A percentile compares a stretch with the other conserved stretches of the same genome.
phyloP scores from a whole-genome alignment of 2,113 vertebrate genomes.

The Pygoscelis antarcticus region DNA sequence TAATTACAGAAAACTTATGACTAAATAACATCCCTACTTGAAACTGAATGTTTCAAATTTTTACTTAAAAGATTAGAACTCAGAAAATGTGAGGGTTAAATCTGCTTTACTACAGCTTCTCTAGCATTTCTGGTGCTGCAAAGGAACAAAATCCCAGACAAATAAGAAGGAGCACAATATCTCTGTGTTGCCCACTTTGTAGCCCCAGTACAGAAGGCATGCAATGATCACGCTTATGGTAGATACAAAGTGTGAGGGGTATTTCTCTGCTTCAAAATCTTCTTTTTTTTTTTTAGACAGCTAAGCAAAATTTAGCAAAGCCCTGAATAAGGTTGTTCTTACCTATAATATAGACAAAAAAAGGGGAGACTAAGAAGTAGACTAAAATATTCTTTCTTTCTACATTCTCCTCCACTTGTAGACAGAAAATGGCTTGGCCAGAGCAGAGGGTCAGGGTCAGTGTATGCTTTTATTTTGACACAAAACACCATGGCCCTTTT shows the following conservation, averaged over 20 bases:
- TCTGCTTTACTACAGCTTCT: background rate
- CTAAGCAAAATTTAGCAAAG: background rate
- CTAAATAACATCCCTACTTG: background rate
- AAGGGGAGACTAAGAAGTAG: background rate
- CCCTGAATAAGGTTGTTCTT: background rate
- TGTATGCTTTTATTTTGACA: slow-evolving; percentile 45
- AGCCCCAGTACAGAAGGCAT: background rate
- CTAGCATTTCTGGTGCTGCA: background rate
- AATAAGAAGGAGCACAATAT: background rate
- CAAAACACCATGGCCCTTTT: background rate
- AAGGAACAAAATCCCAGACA: background rate
- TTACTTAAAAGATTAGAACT: background rate
- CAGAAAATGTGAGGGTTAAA: background rate
- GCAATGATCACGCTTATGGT: rapidly evolving
- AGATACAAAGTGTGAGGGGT: background rate
- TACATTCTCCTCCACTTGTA: background rate
- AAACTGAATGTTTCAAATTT: background rate
- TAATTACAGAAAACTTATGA: background rate
- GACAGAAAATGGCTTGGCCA: background rate
- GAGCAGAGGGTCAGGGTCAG: background rate
- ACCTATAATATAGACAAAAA: background rate
- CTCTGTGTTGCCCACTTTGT: background rate
- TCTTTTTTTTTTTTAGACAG: background rate
- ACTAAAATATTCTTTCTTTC: background rate
- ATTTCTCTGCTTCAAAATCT: background rate